Base-by-base conservation (phyloP, 2,797 vertebrate genomes). In the Phaenicophaeus curvirostris region DNA sequence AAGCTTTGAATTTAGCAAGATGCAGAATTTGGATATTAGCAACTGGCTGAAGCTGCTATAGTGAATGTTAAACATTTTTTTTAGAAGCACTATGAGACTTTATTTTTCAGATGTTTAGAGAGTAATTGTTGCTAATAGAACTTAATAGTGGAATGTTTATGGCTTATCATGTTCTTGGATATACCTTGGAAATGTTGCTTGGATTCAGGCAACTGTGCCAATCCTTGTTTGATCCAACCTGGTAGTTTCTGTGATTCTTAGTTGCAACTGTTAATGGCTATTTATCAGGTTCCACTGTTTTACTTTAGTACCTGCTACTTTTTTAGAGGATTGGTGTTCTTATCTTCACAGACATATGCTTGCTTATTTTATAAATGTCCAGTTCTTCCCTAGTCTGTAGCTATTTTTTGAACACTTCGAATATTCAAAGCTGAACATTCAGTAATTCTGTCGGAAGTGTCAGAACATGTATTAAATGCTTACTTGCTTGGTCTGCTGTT, bases 371-470 rank as follows among this genome's bases (percentile, higher is more conserved):
- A n/a, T 73, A 80, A 57, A 59, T 65, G 92, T 92, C 90, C 84
- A 90, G 53, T 83, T 90, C 44, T 90, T 82, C 84, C 41, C 33
- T 12, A 75, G 72, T 92, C 58, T 58, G 31, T 61, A 79, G 66
- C 83, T 95, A 80, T 92, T 96, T 96, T 94, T 92, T 94, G 76
- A 89, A 39, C 62, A 10, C 46, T 89, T 89, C 83, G 69, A 92
- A 82, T 93, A 91, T 95, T 92, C 90, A 94, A 61, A 91, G 76
- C 74, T 90, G 92, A 94, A 85, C 86, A 54, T 31, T 46, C 50
- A 57, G 92, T 95, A 95, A 68, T 95, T 94, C 90, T 95, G 92
- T 89, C 35, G 35, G 89, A 95, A 92, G 93, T 89, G 85, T 94
- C 93, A 95, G 84, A 95, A 78, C 80, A 44, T 31, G 77, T 93